Conservation (phyloP, 2,113 vertebrate genomes). For the Andinoacara biseriatus region DNA sequence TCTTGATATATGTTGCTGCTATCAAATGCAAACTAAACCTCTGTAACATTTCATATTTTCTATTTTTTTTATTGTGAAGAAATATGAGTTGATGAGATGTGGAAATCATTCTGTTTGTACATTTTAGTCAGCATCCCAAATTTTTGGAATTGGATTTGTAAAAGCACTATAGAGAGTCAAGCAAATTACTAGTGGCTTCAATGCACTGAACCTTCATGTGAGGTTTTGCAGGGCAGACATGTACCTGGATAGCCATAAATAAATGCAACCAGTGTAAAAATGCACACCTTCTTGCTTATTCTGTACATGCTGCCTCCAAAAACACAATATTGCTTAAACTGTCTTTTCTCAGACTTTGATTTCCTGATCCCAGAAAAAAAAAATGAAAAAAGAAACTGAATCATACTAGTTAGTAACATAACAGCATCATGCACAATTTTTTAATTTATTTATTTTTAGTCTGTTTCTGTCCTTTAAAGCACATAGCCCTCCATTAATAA, state of each 20-base stretch:
- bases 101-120: not conserved
- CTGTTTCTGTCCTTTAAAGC: not conserved
- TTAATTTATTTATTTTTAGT: not conserved
- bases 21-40: not conserved
- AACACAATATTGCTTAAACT: not conserved
- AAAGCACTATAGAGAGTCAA: slow-evolving; percentile 5
- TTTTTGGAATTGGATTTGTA: not conserved
- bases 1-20: too few species aligned
- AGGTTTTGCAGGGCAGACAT: not conserved
- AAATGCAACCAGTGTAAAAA: not conserved
- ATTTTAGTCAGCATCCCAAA: not conserved
- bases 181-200: not conserved
- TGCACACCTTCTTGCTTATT: not conserved
- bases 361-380: not conserved
- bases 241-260: not conserved
- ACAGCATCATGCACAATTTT: not conserved
- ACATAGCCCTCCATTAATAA: not conserved
- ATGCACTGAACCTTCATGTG: not conserved
- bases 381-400: not conserved
- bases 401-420: not conserved
- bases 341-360: not conserved
- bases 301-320: not conserved
- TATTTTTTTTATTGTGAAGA: not conserved
- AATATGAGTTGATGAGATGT: not conserved
- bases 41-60: not conserved